Conservation (phyloP, 2,797 vertebrate species). For the Agapornis canus region DNA sequence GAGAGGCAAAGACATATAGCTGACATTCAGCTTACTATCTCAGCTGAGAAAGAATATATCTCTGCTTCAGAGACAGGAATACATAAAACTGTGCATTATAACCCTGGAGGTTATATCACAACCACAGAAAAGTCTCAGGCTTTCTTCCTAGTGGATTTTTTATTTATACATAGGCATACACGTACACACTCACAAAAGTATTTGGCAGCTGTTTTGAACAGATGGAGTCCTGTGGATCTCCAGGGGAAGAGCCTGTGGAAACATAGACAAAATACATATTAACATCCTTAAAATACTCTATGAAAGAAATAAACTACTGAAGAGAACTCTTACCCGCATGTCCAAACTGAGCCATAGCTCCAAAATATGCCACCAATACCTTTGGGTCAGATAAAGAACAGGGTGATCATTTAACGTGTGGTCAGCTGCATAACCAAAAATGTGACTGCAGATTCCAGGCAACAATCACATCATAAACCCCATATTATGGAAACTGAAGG, state of each 20-base stretch:
- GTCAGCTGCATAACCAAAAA: not conserved
- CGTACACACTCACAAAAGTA: not conserved
- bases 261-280: not conserved
- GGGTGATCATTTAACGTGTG: not conserved
- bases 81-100: not conserved
- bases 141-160: not conserved
- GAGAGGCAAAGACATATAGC: not conserved
- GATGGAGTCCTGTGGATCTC: constrained; percentile 31
- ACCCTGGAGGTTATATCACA: not conserved
- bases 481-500: not conserved
- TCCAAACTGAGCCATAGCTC: not conserved
- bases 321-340: not conserved
- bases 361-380: not conserved
- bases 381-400: not conserved
- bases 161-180: not conserved
- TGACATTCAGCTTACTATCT: not conserved
- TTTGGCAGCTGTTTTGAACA: constrained; percentile 47
- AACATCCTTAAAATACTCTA: not conserved
- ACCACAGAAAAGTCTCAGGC: not conserved
- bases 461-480: not conserved
- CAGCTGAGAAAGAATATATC: not conserved
- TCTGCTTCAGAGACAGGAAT: not conserved
- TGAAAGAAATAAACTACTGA: constrained; percentile 13
- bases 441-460: not conserved
- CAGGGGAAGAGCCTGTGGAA: constrained; percentile 21